Conservation (phyloP, 2,797 vertebrate species). For the Labroides dimidiatus region DNA sequence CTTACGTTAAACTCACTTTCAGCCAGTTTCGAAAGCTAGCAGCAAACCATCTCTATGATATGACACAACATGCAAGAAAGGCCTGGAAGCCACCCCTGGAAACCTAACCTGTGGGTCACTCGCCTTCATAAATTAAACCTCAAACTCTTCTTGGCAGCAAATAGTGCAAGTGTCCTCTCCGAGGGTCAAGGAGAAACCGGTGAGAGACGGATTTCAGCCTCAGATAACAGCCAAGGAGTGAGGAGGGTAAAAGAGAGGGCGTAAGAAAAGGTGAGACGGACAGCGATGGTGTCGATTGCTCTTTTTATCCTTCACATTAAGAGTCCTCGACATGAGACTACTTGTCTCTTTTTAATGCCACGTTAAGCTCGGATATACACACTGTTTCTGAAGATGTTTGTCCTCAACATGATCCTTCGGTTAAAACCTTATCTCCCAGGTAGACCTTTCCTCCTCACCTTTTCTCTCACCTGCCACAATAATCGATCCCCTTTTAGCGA, state of each 20-base stretch:
- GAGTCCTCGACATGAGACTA: slow-evolving; percentile 67
- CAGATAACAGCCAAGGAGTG: slow-evolving; percentile 58
- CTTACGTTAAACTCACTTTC: neutral
- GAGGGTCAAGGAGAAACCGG: slow-evolving; percentile 57
- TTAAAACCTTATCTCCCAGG: slow-evolving; percentile 51
- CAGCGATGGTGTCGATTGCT: slow-evolving; percentile 75
- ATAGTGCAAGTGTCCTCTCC: slow-evolving; percentile 40
- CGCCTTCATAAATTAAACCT: slow-evolving; percentile 61
- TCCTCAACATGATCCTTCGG: slow-evolving; percentile 63
- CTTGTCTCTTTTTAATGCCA: slow-evolving; percentile 59
- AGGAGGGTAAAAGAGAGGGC: slow-evolving; percentile 69
- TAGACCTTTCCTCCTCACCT: slow-evolving; percentile 51
- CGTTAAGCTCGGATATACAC: slow-evolving; percentile 63
- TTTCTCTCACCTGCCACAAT: slow-evolving; percentile 42
- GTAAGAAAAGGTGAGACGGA: slow-evolving; percentile 71
- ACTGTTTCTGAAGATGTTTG: slow-evolving; percentile 49
- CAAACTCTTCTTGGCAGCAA: slow-evolving; percentile 54
- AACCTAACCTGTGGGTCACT: slow-evolving; percentile 38
- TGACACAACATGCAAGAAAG: slow-evolving; percentile 20
- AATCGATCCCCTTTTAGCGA: slow-evolving; percentile 23
- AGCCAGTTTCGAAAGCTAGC: slow-evolving; percentile 8
- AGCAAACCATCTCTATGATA: slow-evolving; percentile 18
- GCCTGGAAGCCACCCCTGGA: slow-evolving; percentile 44
- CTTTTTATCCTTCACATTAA: slow-evolving; percentile 68
- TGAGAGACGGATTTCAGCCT: slow-evolving; percentile 66